A percentile compares a stretch with the other conserved stretches of the same genome.
phyloP scores from a whole-genome alignment of 1,140 invertebrate genomes.

The Heliconius nattereri region DNA sequence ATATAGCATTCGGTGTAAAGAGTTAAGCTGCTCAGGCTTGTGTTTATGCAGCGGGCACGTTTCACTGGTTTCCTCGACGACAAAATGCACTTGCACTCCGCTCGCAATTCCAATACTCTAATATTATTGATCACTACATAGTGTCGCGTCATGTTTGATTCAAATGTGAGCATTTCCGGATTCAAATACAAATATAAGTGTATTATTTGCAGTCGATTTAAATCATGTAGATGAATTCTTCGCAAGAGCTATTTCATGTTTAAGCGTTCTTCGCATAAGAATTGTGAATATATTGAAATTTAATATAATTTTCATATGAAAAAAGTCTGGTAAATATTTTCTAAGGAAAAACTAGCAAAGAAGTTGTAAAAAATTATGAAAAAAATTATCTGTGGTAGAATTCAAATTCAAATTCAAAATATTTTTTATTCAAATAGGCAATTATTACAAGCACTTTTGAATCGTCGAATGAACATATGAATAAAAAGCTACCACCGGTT shows the following conservation, averaged over 20 bases:
- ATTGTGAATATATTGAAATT: background rate
- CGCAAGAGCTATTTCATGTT: too few species aligned
- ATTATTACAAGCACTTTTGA: too few species aligned
- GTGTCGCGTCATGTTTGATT: constrained; percentile 25
- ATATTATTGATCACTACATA: constrained; percentile 44
- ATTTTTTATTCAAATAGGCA: too few species aligned
- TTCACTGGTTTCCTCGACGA: constrained; percentile 45
- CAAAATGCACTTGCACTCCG: constrained; percentile 48
- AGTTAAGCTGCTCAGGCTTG: constrained; percentile 39
- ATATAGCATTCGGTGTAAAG: constrained; percentile 25
- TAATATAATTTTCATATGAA: background rate
- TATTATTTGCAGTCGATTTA: constrained; percentile 8
- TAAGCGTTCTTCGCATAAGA: too few species aligned
- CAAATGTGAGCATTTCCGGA: background rate
- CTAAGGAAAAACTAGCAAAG: background rate
- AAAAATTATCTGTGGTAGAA: background rate
- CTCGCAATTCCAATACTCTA: constrained; percentile 42
- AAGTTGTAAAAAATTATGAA: background rate
- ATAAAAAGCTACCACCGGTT: too few species aligned
- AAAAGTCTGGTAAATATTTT: background rate
- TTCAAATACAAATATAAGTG: background rate
- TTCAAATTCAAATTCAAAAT: too few species aligned
- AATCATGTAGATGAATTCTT: background rate
- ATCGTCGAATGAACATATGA: too few species aligned
- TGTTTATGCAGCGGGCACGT: constrained; percentile 44